A percentile compares a stretch with the other conserved stretches of the same genome.
Conservation (phyloP, 2,888 invertebrate species). For the Ennomos erosarius region DNA sequence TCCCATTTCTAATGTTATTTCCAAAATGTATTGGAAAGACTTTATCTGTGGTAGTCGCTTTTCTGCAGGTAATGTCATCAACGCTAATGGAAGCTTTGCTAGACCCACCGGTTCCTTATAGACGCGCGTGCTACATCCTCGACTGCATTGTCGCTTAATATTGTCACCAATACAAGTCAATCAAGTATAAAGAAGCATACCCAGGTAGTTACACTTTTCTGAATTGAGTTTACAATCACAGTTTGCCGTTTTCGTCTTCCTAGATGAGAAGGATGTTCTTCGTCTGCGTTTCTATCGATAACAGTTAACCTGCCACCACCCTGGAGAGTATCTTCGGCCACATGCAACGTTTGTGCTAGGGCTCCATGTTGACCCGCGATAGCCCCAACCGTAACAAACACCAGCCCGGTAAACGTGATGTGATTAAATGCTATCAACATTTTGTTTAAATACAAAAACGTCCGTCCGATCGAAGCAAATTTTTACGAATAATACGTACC, state of each 20-base stretch:
- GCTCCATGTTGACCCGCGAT: constrained; percentile 63
- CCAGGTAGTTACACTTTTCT: constrained; percentile 80
- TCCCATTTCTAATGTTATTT: too few relatives aligned
- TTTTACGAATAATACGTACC: constrained; percentile 49
- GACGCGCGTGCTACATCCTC: too few relatives aligned
- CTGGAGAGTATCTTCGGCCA: constrained; percentile 57
- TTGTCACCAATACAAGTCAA: too few relatives aligned
- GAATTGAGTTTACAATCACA: constrained; percentile 56
- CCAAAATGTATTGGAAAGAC: too few relatives aligned
- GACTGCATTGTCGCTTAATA: too few relatives aligned
- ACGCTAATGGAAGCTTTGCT: too few relatives aligned
- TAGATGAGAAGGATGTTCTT: constrained; percentile 46
- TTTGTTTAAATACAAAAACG: constrained; percentile 71
- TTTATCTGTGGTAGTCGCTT: too few relatives aligned
- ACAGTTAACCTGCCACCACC: constrained; percentile 58
- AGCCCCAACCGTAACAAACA: constrained; percentile 61
- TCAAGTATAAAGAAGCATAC: constrained; percentile 60
- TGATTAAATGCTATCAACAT: constrained; percentile 72
- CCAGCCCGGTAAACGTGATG: constrained; percentile 60
- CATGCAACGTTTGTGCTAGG: constrained; percentile 65
- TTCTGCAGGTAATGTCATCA: too few relatives aligned
- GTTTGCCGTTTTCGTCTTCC: constrained; percentile 75
- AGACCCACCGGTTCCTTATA: too few relatives aligned
- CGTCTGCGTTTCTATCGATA: constrained; percentile 60
- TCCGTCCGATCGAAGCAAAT: constrained; percentile 57